Evolutionary conservation across 2,888 invertebrate genomes (phyloP).

Genomic region (Agrilus biguttatus): DNA sequence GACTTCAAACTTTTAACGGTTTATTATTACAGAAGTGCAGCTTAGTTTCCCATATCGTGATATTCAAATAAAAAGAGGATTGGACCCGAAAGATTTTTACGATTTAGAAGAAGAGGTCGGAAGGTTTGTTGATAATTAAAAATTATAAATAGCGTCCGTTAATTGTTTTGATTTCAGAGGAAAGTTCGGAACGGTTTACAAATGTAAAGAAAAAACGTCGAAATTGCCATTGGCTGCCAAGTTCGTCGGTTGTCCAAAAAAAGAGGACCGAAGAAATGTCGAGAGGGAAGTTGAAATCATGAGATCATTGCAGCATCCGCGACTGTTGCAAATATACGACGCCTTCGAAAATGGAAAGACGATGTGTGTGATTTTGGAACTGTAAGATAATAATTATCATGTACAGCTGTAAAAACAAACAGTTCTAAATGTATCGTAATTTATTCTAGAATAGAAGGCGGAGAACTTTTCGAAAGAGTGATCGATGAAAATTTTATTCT

Average conservation of each 20-base stretch:
- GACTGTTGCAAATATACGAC: slow-evolving; percentile 94
- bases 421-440: not conserved
- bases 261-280: slow-evolving; percentile 81
- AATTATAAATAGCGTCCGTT: not conserved
- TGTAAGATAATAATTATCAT: slow-evolving; percentile 54
- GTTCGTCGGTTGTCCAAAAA: slow-evolving; percentile 71
- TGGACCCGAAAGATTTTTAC: slow-evolving; percentile 76
- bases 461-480: slow-evolving; percentile 96
- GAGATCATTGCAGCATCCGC: slow-evolving; percentile 84
- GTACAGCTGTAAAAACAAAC: not conserved
- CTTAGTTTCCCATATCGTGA: slow-evolving; percentile 80
- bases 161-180: slow-evolving; percentile 50
- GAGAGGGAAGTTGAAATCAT: slow-evolving; percentile 95
- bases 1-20: no score
- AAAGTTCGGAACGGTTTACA: slow-evolving; percentile 93
- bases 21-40: slow-evolving; percentile 61
- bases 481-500: slow-evolving; percentile 96
- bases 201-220: slow-evolving; percentile 72
- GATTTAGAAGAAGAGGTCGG: slow-evolving; percentile 84
- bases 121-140: slow-evolving; percentile 48
- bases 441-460: slow-evolving; percentile 77
- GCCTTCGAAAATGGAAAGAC: slow-evolving; percentile 88
- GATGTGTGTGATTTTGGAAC: slow-evolving; percentile 93
- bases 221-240: slow-evolving; percentile 82
- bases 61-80: slow-evolving; percentile 68